Evolutionary conservation across 37 sponge, comb jelly and placozoan genomes (phyloP), one percentile per base, ranked within the genome.

Genomic region (Geodia barretti): DNA sequence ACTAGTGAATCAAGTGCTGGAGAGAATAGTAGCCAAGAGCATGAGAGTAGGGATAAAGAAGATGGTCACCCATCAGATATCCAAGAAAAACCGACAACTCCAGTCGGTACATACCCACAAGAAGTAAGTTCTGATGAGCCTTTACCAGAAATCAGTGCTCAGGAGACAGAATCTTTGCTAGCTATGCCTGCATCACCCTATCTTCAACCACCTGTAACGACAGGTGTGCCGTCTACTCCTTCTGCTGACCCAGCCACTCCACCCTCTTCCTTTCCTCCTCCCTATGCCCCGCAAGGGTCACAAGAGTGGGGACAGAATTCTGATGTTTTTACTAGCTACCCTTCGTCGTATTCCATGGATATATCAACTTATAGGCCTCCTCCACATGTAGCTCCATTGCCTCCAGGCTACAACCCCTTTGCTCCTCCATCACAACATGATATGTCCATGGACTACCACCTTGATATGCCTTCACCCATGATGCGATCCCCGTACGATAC

Each of bases 81-180:
- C 33, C 63, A 62, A 25, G 75, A 83, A 37, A 67, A 65, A 0
- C 64, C 83, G 54, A 47, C 11, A 47, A 47, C 54, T 47, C 14
- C 54, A 47, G 62, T 76, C 21, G 81, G 75, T 24, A 61, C 58
- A 0, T 78, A 72, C 72, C 34, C 79, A 20, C 71, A 69, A 35
- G 72, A 19, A 23, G 38, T 40, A 20, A 37, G 8, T 8, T 23
- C 65, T 11, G 35, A 72, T 2, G 82, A 87, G 25, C 82, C 88
- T 0, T 60, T 87, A 32, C 88, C 88, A 31, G 88, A 87, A 5
- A 87, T 87, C 25, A 76, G 88, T 68, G 82, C 80, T 3, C 88
- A 87, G 38, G 88, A 87, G 28, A 75, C 88, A 20, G 88, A 87
- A 61, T 81, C 82, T 40, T 68, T 87, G 20, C 82, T 87, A 32